Conservation (phyloP, 2,113 vertebrate species). For the Antechinus stuartii region DNA sequence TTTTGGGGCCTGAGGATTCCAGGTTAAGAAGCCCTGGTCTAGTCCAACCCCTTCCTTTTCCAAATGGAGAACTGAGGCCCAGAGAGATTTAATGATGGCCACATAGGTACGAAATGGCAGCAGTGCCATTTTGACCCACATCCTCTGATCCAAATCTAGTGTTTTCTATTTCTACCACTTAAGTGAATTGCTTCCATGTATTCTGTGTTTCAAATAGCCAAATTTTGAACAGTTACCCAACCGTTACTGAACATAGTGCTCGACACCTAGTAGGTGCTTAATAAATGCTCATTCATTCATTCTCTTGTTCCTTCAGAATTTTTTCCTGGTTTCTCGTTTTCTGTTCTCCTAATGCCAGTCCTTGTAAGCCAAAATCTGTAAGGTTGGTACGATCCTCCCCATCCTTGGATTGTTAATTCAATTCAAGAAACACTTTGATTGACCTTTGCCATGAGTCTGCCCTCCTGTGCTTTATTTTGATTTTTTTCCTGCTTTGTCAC, state of each 20-base stretch:
- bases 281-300: too few relatives aligned
- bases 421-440: background rate
- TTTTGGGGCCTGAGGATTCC: too few relatives aligned
- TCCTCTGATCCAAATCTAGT: background rate
- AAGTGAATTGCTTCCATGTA: too few relatives aligned
- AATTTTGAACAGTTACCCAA: too few relatives aligned
- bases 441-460: background rate
- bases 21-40: too few relatives aligned
- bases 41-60: too few relatives aligned
- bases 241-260: too few relatives aligned
- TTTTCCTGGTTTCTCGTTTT: background rate
- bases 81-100: too few relatives aligned
- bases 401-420: background rate
- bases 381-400: background rate
- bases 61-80: too few relatives aligned
- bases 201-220: too few relatives aligned
- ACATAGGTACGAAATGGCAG: too few relatives aligned
- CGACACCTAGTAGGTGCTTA: too few relatives aligned
- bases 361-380: background rate
- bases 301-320: background rate
- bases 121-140: background rate
- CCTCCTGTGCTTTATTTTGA: conserved; percentile 43
- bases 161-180: background rate
- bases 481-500: background rate
- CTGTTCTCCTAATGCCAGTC: background rate